Evolutionary conservation across 2,888 invertebrate genomes (phyloP).

Genomic region (Monochamus alternatus): DNA sequence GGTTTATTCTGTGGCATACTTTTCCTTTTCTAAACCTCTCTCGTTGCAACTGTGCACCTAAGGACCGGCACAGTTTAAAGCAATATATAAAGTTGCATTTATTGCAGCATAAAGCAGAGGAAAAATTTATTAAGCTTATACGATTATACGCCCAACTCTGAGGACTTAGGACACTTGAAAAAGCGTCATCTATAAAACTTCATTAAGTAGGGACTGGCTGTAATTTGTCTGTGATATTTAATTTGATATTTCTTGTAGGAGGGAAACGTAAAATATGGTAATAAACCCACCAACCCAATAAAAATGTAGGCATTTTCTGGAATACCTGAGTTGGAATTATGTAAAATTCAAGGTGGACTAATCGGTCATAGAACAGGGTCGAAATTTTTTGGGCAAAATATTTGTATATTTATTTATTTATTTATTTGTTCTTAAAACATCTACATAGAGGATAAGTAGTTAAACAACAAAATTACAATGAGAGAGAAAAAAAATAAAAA

Average conservation of each 20-base stretch:
- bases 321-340: background rate
- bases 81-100: slow-evolving; percentile 27
- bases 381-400: no score
- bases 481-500: no score
- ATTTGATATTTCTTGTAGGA: slow-evolving; percentile 3
- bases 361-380: no score
- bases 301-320: slow-evolving; percentile 6
- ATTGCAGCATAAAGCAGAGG: slow-evolving; percentile 28
- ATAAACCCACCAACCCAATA: background rate
- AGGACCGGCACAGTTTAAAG: background rate
- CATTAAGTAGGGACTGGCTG: slow-evolving; percentile 19
- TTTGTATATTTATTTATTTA: no score
- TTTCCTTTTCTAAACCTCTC: background rate
- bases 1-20: background rate
- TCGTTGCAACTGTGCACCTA: background rate
- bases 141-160: slow-evolving; percentile 21
- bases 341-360: no score
- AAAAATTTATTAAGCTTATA: slow-evolving; percentile 36
- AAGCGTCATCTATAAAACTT: slow-evolving; percentile 14
- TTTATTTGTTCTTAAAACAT: no score
- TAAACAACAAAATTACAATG: no score
- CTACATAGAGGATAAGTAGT: no score
- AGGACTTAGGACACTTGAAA: slow-evolving; percentile 24
- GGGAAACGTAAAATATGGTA: slow-evolving; percentile 1
- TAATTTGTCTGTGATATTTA: slow-evolving; percentile 21